phyloP scores from a whole-genome alignment of 1,140 invertebrate genomes.

The Hylyphantes graminicola region DNA sequence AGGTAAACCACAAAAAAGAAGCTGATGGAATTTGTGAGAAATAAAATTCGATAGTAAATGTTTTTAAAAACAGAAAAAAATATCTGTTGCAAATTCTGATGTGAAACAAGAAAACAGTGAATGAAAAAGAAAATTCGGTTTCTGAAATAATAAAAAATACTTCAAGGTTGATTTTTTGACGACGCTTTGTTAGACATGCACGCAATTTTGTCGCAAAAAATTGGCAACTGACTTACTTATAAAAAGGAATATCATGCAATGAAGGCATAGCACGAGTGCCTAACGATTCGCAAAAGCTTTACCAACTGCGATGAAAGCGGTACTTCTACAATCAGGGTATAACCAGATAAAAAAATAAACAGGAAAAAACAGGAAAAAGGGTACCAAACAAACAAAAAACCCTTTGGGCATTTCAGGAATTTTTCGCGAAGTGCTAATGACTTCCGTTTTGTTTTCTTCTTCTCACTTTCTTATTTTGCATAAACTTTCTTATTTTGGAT shows the following conservation, averaged over 20 bases:
- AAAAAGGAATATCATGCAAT: conserved; percentile 8
- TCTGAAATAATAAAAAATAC: not conserved
- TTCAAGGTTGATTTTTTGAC: conserved; percentile 5
- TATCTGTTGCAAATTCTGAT: no score
- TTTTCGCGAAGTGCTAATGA: conserved; percentile 39
- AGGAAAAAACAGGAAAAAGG: conserved; percentile 20
- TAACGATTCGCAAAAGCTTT: conserved; percentile 7
- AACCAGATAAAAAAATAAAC: conserved; percentile 31
- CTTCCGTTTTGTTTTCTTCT: conserved; percentile 38
- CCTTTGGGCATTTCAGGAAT: conserved; percentile 28
- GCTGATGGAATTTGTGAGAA: no score
- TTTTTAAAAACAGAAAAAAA: no score
- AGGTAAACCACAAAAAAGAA: no score
- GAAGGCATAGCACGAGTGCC: not conserved
- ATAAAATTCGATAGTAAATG: no score
- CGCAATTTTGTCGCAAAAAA: conserved; percentile 26
- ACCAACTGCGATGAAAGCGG: conserved; percentile 16
- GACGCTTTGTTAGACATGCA: not conserved
- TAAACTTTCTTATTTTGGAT: conserved; percentile 7
- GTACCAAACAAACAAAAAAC: conserved; percentile 23
- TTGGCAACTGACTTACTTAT: conserved; percentile 18
- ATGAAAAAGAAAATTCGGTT: no score
- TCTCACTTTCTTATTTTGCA: conserved; percentile 40
- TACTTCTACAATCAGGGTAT: conserved; percentile 33
- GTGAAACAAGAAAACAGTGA: no score